Percentiles rank a stretch among this genome's conserved stretches.
Conservation (phyloP, 64 coral and sea anemone species). For the Acropora yongei region DNA sequence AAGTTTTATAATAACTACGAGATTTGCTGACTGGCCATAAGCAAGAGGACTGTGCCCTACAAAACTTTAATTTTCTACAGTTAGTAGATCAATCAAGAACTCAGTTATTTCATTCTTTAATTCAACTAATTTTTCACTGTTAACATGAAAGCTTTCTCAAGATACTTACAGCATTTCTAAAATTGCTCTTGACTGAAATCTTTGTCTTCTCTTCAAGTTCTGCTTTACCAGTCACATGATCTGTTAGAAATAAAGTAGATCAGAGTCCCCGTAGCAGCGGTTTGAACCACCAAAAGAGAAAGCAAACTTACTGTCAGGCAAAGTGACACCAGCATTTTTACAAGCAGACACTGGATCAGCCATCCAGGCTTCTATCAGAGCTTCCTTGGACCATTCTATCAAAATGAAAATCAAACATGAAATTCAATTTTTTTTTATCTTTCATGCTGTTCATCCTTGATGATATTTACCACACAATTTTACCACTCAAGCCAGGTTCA, state of each 20-base stretch:
- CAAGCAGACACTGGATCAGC: constrained; percentile 81
- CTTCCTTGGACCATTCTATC: constrained; percentile 93
- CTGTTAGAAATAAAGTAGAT: neutral
- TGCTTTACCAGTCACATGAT: constrained; percentile 35
- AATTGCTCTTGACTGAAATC: constrained; percentile 22
- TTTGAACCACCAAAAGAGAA: too few species aligned
- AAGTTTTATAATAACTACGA: too few species aligned
- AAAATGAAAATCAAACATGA: neutral
- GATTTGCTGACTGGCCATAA: too few species aligned
- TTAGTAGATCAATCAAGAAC: too few species aligned
- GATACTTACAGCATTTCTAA: constrained; percentile 31
- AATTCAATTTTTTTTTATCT: too few species aligned
- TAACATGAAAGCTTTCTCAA: neutral
- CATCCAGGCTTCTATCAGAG: constrained; percentile 96
- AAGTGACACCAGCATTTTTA: constrained; percentile 93
- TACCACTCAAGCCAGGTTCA: too few species aligned
- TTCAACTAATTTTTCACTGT: neutral
- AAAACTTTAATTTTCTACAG: too few species aligned
- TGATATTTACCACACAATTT: too few species aligned
- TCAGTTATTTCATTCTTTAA: too few species aligned
- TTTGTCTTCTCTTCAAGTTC: constrained; percentile 35
- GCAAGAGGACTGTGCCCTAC: too few species aligned
- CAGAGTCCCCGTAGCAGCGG: too few species aligned
- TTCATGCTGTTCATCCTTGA: too few species aligned
- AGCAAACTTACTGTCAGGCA: constrained; percentile 64